A percentile compares a stretch with the other conserved stretches of the same genome.
Conservation (phyloP, 2,888 invertebrate species). For the Tridacna crocea region DNA sequence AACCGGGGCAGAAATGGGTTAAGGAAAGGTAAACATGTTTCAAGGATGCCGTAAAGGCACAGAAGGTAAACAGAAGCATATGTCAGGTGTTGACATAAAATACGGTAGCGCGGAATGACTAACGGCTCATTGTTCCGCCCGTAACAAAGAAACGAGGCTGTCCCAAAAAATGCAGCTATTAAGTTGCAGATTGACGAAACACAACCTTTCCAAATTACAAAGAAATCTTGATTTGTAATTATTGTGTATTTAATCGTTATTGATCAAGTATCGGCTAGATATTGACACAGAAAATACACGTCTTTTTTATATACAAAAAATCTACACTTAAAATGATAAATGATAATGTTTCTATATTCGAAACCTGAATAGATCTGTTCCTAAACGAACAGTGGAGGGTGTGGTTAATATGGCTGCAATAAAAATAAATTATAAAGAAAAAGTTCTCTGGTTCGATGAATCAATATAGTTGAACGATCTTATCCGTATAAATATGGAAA, state of each 20-base stretch:
- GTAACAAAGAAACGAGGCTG: not conserved
- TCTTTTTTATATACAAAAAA: not conserved
- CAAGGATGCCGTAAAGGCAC: slow-evolving; percentile 9
- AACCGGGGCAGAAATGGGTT: too few relatives aligned
- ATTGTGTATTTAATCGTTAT: slow-evolving; percentile 1
- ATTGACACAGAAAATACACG: not conserved
- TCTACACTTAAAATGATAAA: too few relatives aligned
- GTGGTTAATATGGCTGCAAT: too few relatives aligned
- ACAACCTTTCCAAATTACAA: slow-evolving; percentile 22
- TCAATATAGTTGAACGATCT: too few relatives aligned
- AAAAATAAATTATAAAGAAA: too few relatives aligned
- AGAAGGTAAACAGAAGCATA: slow-evolving; percentile 26
- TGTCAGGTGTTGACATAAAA: slow-evolving; percentile 26
- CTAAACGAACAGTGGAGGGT: too few relatives aligned
- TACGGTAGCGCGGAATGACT: slow-evolving; percentile 25
- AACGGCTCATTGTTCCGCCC: slow-evolving; percentile 13
- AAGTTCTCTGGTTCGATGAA: too few relatives aligned
- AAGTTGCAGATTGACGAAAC: slow-evolving; percentile 22
- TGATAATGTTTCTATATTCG: too few relatives aligned
- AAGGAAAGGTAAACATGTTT: not conserved
- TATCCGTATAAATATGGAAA: too few relatives aligned
- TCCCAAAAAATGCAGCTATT: slow-evolving; percentile 4
- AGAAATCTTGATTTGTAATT: not conserved
- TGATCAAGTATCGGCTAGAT: slow-evolving; percentile 8
- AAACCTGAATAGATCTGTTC: too few relatives aligned